Evolutionary conservation across 1,140 invertebrate species (phyloP).

Genomic region (Spodoptera litura): DNA sequence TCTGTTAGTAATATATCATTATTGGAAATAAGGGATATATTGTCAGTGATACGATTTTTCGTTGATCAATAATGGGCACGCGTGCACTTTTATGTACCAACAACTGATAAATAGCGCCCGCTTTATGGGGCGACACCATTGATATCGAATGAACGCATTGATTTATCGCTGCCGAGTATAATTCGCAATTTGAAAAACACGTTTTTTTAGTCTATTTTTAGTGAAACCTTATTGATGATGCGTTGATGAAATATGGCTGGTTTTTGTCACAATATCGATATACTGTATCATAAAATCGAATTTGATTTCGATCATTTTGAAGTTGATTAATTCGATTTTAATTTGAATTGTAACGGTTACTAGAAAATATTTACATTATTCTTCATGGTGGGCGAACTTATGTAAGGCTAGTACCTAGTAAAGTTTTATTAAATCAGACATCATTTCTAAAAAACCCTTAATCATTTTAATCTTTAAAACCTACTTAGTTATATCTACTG

Average conservation of each 20-base stretch:
- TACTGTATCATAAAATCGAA: constrained; percentile 51
- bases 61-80: constrained; percentile 65
- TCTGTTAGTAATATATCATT: constrained; percentile 70
- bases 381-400: not conserved
- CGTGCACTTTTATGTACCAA: constrained; percentile 72
- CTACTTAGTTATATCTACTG: not conserved
- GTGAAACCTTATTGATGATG: constrained; percentile 55
- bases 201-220: constrained; percentile 55
- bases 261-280: constrained; percentile 44
- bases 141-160: constrained; percentile 70
- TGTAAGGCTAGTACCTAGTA: not conserved
- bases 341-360: constrained; percentile 8
- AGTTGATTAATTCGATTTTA: constrained; percentile 22
- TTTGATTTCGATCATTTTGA: constrained; percentile 22
- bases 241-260: constrained; percentile 58
- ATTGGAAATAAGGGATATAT: constrained; percentile 67
- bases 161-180: constrained; percentile 71
- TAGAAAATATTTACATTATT: constrained; percentile 10
- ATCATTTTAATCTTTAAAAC: not conserved
- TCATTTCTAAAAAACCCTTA: not conserved
- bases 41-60: constrained; percentile 78
- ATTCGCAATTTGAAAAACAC: constrained; percentile 55
- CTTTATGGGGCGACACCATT: constrained; percentile 72
- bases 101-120: constrained; percentile 76
- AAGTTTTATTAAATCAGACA: not conserved